A percentile compares a stretch with the other conserved stretches of the same genome.
phyloP scores from a whole-genome alignment of 30 jellyfish, hydroid and myxozoan species.

The Morbakka virulenta region DNA sequence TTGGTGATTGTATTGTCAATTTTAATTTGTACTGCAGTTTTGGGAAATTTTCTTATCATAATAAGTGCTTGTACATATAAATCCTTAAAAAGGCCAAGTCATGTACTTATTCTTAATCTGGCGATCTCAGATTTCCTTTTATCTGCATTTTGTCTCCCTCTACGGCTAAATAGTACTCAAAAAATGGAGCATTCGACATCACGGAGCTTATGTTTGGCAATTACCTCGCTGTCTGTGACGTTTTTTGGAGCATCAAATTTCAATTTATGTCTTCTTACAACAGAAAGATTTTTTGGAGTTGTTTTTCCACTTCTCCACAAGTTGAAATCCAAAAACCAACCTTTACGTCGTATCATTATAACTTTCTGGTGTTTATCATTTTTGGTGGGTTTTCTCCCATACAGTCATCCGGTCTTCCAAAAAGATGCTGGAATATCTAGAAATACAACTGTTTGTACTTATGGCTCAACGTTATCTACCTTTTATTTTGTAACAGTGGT shows the following conservation, averaged over 20 bases:
- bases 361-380: neutral
- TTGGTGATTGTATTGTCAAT: neutral
- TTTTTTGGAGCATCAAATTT: neutral
- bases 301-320: neutral
- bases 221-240: neutral
- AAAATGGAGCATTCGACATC: neutral
- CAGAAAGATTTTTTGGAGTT: neutral
- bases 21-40: neutral
- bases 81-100: neutral
- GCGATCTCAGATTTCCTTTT: neutral
- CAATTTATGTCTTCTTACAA: neutral
- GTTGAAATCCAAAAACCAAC: neutral
- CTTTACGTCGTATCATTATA: neutral
- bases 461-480: neutral
- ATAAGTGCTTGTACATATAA: neutral
- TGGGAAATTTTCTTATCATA: neutral
- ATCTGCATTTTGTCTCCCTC: neutral
- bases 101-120: neutral
- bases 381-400: neutral
- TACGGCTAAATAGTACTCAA: neutral
- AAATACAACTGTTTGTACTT: neutral
- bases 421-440: neutral
- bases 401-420: neutral
- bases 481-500: neutral
- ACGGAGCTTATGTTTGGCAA: neutral